phyloP scores from a whole-genome alignment of 2,797 vertebrate genomes.

The Acanthopagrus latus region DNA sequence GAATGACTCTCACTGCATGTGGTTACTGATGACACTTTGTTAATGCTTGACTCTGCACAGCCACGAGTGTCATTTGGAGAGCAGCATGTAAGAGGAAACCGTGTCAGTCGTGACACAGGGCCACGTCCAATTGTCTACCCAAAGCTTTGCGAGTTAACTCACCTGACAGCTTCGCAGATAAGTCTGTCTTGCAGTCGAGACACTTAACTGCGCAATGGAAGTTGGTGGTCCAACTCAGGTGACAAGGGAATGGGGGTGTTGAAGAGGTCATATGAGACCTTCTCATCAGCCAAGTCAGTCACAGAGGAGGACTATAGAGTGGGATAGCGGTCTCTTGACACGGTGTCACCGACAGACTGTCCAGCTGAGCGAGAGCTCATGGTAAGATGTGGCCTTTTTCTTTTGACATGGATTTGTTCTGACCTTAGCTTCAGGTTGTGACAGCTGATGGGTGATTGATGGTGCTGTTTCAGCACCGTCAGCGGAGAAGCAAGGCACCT shows the following conservation, averaged over 20 bases:
- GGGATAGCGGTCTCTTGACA: slow-evolving; percentile 78
- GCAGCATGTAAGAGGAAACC: slow-evolving; percentile 63
- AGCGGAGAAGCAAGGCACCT: slow-evolving; percentile 67
- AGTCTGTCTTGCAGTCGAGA: slow-evolving; percentile 79
- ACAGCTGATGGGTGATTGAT: slow-evolving; percentile 88
- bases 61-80: slow-evolving; percentile 72
- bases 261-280: slow-evolving; percentile 78
- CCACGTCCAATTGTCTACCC: slow-evolving; percentile 80
- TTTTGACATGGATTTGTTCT: slow-evolving; percentile 82
- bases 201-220: slow-evolving; percentile 79
- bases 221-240: slow-evolving; percentile 81
- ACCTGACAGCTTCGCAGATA: slow-evolving; percentile 85
- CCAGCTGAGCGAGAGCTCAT: slow-evolving; percentile 80
- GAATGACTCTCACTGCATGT: slow-evolving; percentile 37
- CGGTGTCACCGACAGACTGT: slow-evolving; percentile 78
- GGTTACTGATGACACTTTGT: slow-evolving; percentile 64
- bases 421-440: slow-evolving; percentile 81
- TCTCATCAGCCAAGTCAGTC: slow-evolving; percentile 77
- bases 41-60: slow-evolving; percentile 64
- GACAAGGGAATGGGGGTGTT: slow-evolving; percentile 76
- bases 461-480: slow-evolving; percentile 80
- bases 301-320: slow-evolving; percentile 74
- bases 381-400: slow-evolving; percentile 83
- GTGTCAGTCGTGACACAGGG: slow-evolving; percentile 80
- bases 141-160: slow-evolving; percentile 80